Evolutionary conservation across 2,797 vertebrate species (phyloP), one percentile per base, ranked within the genome.

Genomic region (Ceryle rudis): DNA sequence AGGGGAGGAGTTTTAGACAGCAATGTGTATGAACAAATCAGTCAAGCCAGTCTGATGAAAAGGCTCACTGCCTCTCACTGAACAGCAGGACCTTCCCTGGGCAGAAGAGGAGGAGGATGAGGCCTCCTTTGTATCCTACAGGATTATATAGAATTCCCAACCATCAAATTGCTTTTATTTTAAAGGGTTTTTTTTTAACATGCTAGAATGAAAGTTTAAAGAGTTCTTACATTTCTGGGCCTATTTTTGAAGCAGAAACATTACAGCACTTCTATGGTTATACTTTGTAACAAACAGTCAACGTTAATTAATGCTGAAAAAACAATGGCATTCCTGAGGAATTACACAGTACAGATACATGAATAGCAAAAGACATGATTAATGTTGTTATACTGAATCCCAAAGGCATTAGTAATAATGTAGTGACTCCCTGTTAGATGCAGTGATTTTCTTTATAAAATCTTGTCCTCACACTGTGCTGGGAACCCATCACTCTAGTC

Each of bases 291-390:
- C 93, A 96, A 93, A 97, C 44, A 97, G 94, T 94, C 92, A 95
- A 94, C 92, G 96, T 96, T 96, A 97, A 97, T 97, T 97, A 97
- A 96, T 97, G 96, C 87, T 96, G 96, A 97, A 97, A 97, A 93
- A 94, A 96, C 86, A 97, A 96, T 94, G 93, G 85, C 96, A 98
- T 97, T 97, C 97, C 97, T 97, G 95, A 95, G 84, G 95, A 97
- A 97, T 97, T 98, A 97, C 96, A 95, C 95, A 97, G 93, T 92
- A 96, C 81, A 92, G 97, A 96, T 96, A 95, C 75, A 92, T 92
- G 96, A 97, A 95, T 93, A 97, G 90, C 84, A 92, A 92, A 95
- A 94, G 58, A 91, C 95, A 72, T 96, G 95, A 97, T 95, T 96
- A 96, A 97, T 97, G 96, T 93, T 97, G 95, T 95, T 97, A 94